These are phyloP conservation scores for Lithodes maja DNA, from an alignment of 2,888 invertebrate genomes.

Conservation along the genomic window DNA sequence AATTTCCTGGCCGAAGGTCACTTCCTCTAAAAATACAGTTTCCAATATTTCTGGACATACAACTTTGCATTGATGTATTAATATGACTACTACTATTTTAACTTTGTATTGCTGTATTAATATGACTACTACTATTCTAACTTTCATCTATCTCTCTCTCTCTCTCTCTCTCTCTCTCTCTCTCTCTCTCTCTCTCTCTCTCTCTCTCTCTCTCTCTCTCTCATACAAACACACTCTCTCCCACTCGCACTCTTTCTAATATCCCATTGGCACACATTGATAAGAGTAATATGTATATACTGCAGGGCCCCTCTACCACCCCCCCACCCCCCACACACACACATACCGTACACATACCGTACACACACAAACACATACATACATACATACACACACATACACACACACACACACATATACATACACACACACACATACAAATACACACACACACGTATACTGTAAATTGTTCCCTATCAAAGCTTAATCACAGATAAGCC, in stretches of 20 bases:
- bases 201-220: neutral
- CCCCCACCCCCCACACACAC: neutral
- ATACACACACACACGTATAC: neutral
- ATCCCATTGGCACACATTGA: too few species aligned
- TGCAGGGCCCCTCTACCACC: too few species aligned
- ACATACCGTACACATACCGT: conserved; percentile 9
- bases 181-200: conserved; percentile 12
- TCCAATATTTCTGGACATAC: too few species aligned
- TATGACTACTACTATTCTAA: too few species aligned
- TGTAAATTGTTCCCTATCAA: neutral
- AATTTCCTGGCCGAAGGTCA: too few species aligned
- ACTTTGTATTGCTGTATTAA: neutral
- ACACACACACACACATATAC: conserved; percentile 1
- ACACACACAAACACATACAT: conserved; percentile 14
- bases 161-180: conserved; percentile 15
- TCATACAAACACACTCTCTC: too few species aligned
- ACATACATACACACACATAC: neutral
- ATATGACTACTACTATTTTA: too few species aligned
- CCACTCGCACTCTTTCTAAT: neutral
- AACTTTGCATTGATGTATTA: too few species aligned
- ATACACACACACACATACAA: conserved; percentile 11
- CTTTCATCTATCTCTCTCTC: conserved; percentile 1
- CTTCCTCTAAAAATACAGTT: too few species aligned
- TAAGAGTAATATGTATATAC: too few species aligned
- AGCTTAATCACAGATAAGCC: too few species aligned